Conservation (phyloP, 2,888 invertebrate species). For the Erebia ligea region DNA sequence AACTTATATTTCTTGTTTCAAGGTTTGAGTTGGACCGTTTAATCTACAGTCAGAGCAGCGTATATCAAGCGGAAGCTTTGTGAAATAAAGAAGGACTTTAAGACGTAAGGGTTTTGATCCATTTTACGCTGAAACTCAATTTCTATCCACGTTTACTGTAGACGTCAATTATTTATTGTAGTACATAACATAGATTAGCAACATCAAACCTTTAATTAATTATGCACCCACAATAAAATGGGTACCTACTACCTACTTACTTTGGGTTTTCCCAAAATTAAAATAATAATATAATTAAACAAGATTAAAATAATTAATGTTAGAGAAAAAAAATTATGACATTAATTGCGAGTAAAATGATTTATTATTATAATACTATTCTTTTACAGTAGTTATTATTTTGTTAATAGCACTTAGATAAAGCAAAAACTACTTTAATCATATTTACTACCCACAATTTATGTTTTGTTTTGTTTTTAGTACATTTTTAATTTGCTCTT, state of each 20-base stretch:
- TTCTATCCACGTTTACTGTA: too few species aligned
- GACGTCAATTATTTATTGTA: too few species aligned
- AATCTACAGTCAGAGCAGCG: too few species aligned
- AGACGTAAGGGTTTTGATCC: too few species aligned
- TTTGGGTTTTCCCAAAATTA: constrained; percentile 5
- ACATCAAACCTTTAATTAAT: neutral
- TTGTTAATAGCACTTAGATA: constrained; percentile 1
- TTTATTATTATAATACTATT: constrained; percentile 3
- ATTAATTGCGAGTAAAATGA: constrained; percentile 3
- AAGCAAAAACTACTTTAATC: neutral
- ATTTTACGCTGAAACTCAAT: too few species aligned
- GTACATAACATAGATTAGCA: neutral
- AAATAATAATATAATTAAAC: constrained; percentile 3
- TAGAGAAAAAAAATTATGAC: neutral
- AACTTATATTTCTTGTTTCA: too few species aligned
- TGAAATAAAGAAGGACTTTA: too few species aligned
- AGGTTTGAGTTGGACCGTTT: too few species aligned
- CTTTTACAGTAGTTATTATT: constrained; percentile 4
- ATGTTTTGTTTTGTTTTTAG: too few species aligned
- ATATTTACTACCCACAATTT: too few species aligned
- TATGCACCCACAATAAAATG: neutral
- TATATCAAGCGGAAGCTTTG: too few species aligned
- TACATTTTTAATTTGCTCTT: too few species aligned
- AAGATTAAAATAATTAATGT: neutral
- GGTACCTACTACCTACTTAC: neutral